Evolutionary conservation across 2,888 invertebrate species (phyloP), one percentile per base, ranked within the genome.

Genomic region (Zonitis immaculata): DNA sequence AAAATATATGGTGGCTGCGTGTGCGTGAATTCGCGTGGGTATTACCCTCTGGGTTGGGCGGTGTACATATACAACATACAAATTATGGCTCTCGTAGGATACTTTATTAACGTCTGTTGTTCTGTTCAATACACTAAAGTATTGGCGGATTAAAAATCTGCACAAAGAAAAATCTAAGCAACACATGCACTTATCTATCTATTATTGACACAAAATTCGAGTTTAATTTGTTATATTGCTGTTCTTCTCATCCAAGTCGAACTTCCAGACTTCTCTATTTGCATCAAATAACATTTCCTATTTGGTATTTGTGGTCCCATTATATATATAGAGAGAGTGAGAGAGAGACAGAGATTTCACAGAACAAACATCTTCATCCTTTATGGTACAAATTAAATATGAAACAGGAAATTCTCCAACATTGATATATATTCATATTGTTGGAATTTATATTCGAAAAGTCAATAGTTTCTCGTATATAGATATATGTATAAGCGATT

Each of bases 1-100:
- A 47, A 51, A 50, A 42, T 54, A 50, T 54, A n/a, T n/a, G n/a
- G 50, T 51, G 44, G 43, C 50, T 54, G 54, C 50, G 50, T 54
- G 54, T 54, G 50, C 50, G 50, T 54, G 47, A 51, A 54, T 51
- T 54, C 54, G 54, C 54, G 50, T 52, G 52, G 52, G 52, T 52
- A 52, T 49, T 52, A 46, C 47, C 44, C 50, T 32, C 27, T 46
- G 44, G 47, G 47, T 30, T 54, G 50, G 50, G 44, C 54, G 47
- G 26, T n/a, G n/a, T n/a, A n/a, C n/a, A n/a, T n/a, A n/a, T n/a
- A n/a, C n/a, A n/a, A 47, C 30, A 42, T 27, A 47, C 44, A 50
- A 54, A 54, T 54, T 54, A 54, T 54, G 54, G 50, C 47, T 22
- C 47, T 44, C 43, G 46, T 51, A 35, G 47, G 44, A 22, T 50